Conservation (phyloP, 2,888 invertebrate genomes). For the Drosophila prostipennis region DNA sequence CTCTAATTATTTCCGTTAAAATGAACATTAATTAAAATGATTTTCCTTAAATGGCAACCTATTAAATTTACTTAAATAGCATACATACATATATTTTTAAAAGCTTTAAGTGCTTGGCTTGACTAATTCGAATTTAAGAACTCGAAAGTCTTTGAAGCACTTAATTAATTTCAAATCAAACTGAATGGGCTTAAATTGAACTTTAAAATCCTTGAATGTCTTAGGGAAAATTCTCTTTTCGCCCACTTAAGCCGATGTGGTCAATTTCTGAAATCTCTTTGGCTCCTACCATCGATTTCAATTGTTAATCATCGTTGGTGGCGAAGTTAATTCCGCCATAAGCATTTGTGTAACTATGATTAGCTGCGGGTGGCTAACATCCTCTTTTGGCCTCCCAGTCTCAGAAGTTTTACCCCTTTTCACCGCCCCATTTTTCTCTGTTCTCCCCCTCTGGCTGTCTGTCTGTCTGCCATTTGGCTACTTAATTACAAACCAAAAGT, state of each 20-base stretch:
- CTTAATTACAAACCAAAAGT: conserved; percentile 59
- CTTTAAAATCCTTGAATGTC: neutral
- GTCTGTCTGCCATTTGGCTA: conserved; percentile 32
- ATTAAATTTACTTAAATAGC: no score
- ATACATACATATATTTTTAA: no score
- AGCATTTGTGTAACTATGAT: conserved; percentile 32
- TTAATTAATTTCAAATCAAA: neutral
- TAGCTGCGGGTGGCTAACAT: conserved; percentile 19
- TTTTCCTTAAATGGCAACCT: no score
- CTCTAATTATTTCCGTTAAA: no score
- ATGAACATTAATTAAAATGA: no score
- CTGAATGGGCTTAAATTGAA: neutral
- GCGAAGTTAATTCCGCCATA: conserved; percentile 32
- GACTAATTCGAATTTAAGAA: no score
- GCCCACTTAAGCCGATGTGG: neutral
- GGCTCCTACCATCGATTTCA: conserved; percentile 23
- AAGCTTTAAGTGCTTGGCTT: no score
- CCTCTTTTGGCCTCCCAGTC: neutral
- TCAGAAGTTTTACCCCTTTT: neutral
- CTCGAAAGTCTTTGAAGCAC: neutral
- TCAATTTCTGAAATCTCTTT: neutral
- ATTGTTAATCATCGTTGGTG: conserved; percentile 19
- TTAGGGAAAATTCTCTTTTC: neutral
- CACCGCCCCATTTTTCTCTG: neutral
- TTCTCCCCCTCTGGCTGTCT: conserved; percentile 4